Conservation (phyloP, 2,113 vertebrate genomes). For the Zootoca vivipara region DNA sequence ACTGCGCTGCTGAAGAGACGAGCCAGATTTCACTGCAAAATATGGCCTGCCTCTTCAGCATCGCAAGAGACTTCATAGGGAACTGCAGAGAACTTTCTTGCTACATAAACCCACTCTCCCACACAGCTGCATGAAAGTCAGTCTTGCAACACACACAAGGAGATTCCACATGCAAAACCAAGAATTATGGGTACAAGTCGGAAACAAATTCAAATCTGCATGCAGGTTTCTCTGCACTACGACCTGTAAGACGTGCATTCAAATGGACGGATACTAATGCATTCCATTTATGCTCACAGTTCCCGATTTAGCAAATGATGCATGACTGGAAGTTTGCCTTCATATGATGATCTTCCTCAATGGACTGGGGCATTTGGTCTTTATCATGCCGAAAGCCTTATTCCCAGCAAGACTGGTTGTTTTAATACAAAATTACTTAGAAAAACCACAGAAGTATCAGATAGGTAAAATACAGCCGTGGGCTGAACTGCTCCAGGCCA, state of each 20-base stretch:
- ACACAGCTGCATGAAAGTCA: background rate
- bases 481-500: background rate
- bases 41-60: background rate
- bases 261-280: background rate
- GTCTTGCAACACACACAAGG: background rate
- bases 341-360: background rate
- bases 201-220: background rate
- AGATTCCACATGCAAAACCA: background rate
- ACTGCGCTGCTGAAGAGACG: background rate
- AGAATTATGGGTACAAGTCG: background rate
- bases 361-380: background rate
- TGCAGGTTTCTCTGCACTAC: background rate
- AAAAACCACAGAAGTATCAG: background rate
- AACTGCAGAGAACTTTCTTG: background rate
- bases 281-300: background rate
- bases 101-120: background rate
- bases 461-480: background rate
- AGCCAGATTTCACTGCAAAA: background rate
- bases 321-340: background rate
- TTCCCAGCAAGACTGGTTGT: background rate
- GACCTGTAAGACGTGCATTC: background rate
- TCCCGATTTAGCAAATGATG: background rate
- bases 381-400: background rate
- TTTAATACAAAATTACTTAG: background rate
- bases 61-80: background rate